phyloP scores from a whole-genome alignment of 53 echinoderm and acorn worm genomes.

The Holothuria leucospilota region DNA sequence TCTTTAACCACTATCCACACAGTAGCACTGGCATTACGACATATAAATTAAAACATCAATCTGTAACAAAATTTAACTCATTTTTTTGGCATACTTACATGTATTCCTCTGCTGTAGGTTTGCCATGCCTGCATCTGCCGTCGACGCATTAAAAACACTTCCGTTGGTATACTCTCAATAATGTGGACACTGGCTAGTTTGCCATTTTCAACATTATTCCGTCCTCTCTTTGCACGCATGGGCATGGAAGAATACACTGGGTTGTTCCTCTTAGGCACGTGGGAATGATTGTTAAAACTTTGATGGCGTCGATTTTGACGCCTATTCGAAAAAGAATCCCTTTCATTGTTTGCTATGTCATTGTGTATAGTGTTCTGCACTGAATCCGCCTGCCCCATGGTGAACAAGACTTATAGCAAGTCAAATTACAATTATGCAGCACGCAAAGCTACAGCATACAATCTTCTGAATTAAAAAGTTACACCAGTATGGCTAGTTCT shows the following conservation, averaged over 20 bases:
- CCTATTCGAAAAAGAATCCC: conserved; percentile 34
- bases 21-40: no score
- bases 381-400: conserved; percentile 49
- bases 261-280: conserved; percentile 34
- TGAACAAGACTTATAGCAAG: neutral
- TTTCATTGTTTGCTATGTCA: conserved; percentile 45
- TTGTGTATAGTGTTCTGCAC: conserved; percentile 15
- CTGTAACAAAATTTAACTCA: no score
- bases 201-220: conserved; percentile 71
- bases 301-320: conserved; percentile 39
- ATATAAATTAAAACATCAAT: no score
- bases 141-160: conserved; percentile 83
- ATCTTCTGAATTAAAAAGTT: no score
- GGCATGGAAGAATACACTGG: conserved; percentile 66
- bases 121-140: conserved; percentile 90
- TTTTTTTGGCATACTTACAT: conserved; percentile 7
- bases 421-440: no score
- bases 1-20: no score
- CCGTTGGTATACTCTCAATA: conserved; percentile 96
- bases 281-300: conserved; percentile 45
- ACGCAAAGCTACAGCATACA: no score
- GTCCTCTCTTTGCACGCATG: conserved; percentile 59
- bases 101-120: conserved; percentile 56
- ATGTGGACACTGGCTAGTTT: conserved; percentile 92
- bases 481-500: no score